Evolutionary conservation across 2,113 vertebrate species (phyloP), one percentile per base, ranked within the genome.

Genomic region (Aepyceros melampus): DNA sequence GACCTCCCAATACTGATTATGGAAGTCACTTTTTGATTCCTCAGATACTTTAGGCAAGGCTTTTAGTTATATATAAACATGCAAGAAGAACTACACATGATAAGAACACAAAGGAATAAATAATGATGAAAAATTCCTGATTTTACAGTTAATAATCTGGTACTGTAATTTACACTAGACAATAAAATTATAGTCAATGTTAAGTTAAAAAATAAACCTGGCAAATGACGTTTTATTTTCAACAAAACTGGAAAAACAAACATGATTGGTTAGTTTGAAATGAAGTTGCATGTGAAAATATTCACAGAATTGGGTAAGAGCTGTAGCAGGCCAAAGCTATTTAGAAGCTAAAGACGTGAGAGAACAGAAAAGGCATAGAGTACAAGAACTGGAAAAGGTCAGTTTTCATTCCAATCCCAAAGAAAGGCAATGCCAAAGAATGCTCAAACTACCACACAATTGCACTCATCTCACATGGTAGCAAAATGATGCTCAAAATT

Each of bases 261-360:
- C 33, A 92, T 78, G 27, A 55, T 85, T 84, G 71, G n/a, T 79
- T 92, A 40, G 31, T 87, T 60, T 67, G 43, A 95, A 87, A 60
- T 86, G 49, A 91, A 91, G 60, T 29, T 86, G 11, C 55, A 76
- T 71, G 29, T 74, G 67, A 91, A 84, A 93, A 87, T 67, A 95
- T 74, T 97, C 55, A 93, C 25, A 47, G 78, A 23, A 93, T 4
- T 47, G 79, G 23, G 2, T 81, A 56, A 95, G 45, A 91, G 47
- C 23, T 16, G 3, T 19, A 15, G 31, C 29, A 96, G 31, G 11
- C 7, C 23, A 89, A 74, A 89, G 27, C 14, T 55, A 82, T 31
- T 93, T 45, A 93, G 19, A 93, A 71, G n/a, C n/a, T 78, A 60
- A 95, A 78, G n/a, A 67, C 23, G 23, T 29, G 33, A 43, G 8